These are phyloP conservation scores for Stichodactyla mertensii DNA, from an alignment of 64 coral and sea anemone genomes.

Conservation along the genomic window DNA sequence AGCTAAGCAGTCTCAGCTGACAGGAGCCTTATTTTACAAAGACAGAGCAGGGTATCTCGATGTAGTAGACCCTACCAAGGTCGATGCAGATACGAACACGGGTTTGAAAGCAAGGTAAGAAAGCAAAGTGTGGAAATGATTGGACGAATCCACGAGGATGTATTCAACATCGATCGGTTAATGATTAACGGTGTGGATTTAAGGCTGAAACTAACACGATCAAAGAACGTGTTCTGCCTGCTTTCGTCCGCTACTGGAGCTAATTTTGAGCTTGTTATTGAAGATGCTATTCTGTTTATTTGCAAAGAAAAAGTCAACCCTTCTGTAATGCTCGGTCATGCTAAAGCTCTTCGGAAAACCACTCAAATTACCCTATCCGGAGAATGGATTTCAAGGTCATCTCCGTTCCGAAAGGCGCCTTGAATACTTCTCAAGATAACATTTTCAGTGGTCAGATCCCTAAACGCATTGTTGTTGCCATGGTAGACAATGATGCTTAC, in stretches of 20 bases:
- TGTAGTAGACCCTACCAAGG: not conserved
- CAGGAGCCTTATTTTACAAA: constrained; percentile 20
- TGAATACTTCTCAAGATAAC: too few relatives aligned
- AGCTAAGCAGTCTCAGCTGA: not conserved
- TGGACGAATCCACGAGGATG: not conserved
- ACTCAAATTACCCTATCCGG: too few relatives aligned
- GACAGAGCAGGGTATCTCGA: constrained; percentile 6
- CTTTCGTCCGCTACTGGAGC: not conserved
- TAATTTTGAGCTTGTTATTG: constrained; percentile 26
- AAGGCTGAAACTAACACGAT: not conserved
- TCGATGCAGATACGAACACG: not conserved
- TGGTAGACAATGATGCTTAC: too few relatives aligned
- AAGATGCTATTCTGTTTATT: constrained; percentile 39
- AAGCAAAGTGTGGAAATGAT: constrained; percentile 14
- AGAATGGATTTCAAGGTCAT: too few relatives aligned
- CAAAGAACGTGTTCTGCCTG: not conserved
- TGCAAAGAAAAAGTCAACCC: constrained; percentile 32
- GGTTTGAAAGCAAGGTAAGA: constrained; percentile 1
- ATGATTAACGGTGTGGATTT: constrained; percentile 5
- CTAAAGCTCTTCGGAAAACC: too few relatives aligned
- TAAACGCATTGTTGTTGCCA: too few relatives aligned
- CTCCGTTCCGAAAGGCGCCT: too few relatives aligned
- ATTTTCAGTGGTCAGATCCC: too few relatives aligned
- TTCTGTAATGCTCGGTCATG: not conserved
- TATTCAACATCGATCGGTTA: constrained; percentile 8